phyloP scores from a whole-genome alignment of 2,888 invertebrate genomes.

The Orchestes rusci region DNA sequence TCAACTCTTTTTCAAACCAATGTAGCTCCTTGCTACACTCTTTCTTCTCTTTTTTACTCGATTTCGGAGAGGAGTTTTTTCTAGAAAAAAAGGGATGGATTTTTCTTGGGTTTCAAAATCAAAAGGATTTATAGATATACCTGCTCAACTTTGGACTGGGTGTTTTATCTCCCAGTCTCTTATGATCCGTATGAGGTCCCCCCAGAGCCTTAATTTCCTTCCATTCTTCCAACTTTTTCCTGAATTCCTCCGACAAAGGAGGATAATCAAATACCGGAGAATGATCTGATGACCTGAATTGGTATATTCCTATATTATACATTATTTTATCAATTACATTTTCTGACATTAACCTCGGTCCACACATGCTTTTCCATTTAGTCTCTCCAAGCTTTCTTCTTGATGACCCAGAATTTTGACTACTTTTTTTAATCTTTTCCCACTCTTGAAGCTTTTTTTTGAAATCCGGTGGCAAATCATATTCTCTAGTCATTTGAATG shows the following conservation, averaged over 20 bases:
- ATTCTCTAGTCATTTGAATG: constrained; percentile 48
- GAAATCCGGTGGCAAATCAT: constrained; percentile 71
- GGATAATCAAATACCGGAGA: constrained; percentile 51
- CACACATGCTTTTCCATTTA: constrained; percentile 49
- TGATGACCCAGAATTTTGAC: constrained; percentile 27
- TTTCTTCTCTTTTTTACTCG: constrained; percentile 38
- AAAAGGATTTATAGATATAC: constrained; percentile 3
- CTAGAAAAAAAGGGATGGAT: too few relatives aligned
- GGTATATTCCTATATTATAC: neutral
- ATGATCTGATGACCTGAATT: constrained; percentile 15
- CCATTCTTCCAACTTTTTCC: constrained; percentile 81
- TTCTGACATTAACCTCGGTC: constrained; percentile 28
- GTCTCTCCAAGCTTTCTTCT: constrained; percentile 52
- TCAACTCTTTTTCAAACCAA: constrained; percentile 53
- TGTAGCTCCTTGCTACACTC: constrained; percentile 49
- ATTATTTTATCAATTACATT: neutral
- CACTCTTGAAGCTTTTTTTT: constrained; percentile 80
- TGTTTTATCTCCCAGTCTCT: constrained; percentile 32
- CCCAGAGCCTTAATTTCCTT: constrained; percentile 62
- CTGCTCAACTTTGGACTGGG: constrained; percentile 38
- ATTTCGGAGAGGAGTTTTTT: constrained; percentile 37
- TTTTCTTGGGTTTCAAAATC: neutral
- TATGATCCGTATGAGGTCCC: constrained; percentile 26
- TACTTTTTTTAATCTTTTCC: constrained; percentile 62
- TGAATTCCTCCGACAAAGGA: constrained; percentile 73